A percentile compares a stretch with the other conserved stretches of the same genome.
phyloP scores from a whole-genome alignment of 1,140 invertebrate genomes.

The Drosophila lacteicornis region DNA sequence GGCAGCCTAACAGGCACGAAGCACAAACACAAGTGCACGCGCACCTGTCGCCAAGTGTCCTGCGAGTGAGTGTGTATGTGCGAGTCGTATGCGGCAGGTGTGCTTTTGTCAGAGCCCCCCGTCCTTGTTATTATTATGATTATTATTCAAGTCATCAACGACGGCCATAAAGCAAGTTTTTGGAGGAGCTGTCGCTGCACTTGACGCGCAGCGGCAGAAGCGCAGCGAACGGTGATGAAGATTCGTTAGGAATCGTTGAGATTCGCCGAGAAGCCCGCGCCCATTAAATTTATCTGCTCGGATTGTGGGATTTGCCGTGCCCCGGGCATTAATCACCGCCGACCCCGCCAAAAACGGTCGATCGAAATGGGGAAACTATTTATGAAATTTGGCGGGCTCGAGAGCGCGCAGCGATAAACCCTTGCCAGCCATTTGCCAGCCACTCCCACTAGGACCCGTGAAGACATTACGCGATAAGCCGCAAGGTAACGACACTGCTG shows the following conservation, averaged over 20 bases:
- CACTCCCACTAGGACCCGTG: conserved; percentile 30
- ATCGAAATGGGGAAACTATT: conserved; percentile 54
- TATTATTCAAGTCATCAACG: conserved; percentile 83
- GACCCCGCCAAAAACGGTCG: conserved; percentile 3
- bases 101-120: conserved; percentile 75
- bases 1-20: conserved; percentile 71
- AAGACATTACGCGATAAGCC: conserved; percentile 70
- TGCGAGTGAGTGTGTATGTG: conserved; percentile 7
- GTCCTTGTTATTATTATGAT: conserved; percentile 83
- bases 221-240: conserved; percentile 39
- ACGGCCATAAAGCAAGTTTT: conserved; percentile 77
- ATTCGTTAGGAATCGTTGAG: conserved; percentile 38
- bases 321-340: conserved; percentile 48
- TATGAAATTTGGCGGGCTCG: conserved; percentile 58
- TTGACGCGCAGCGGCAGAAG: conserved; percentile 41
- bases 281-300: conserved; percentile 79
- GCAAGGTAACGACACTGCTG: conserved; percentile 75
- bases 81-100: conserved; percentile 56
- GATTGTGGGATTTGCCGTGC: conserved; percentile 42
- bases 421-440: conserved; percentile 65
- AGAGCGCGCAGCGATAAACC: conserved; percentile 55
- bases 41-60: conserved; percentile 25
- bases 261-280: conserved; percentile 10
- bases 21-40: conserved; percentile 68
- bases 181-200: conserved; percentile 62